These are phyloP conservation scores for Pampusana beccarii DNA, from an alignment of 2,113 vertebrate genomes.

Conservation along the genomic window DNA sequence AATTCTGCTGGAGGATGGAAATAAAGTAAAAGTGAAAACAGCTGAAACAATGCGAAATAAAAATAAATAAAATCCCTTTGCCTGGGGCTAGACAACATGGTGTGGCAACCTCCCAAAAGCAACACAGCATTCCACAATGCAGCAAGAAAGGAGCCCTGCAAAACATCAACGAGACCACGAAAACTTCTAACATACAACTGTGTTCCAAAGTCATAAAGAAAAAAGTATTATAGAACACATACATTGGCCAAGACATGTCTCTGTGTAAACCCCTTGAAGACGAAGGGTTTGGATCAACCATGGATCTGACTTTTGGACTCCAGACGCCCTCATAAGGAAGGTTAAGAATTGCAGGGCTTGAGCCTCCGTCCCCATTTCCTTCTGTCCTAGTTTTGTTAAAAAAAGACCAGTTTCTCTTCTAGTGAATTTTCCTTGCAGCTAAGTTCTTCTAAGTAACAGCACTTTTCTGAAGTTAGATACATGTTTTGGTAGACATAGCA, in stretches of 20 bases:
- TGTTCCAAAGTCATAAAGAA: neutral
- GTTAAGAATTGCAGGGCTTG: neutral
- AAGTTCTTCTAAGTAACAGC: no score
- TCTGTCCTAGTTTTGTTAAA: no score
- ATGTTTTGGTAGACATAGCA: no score
- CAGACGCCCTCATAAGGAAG: neutral
- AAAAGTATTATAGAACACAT: neutral
- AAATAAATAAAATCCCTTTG: conserved; percentile 61
- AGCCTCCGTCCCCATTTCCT: neutral
- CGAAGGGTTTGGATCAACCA: neutral
- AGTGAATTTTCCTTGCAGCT: no score
- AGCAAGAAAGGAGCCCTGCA: neutral
- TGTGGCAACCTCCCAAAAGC: conserved; percentile 31
- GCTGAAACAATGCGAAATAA: conserved; percentile 71
- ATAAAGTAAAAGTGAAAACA: conserved; percentile 70
- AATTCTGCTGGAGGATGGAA: conserved; percentile 43
- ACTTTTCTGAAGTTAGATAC: no score
- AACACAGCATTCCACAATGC: neutral
- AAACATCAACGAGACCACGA: neutral
- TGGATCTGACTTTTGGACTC: neutral
- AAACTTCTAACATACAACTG: neutral
- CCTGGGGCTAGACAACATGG: conserved; percentile 27
- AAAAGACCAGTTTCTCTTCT: no score
- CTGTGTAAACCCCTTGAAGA: neutral
- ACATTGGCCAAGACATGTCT: neutral